phyloP scores from a whole-genome alignment of 2,888 invertebrate species.

The Patella depressa region DNA sequence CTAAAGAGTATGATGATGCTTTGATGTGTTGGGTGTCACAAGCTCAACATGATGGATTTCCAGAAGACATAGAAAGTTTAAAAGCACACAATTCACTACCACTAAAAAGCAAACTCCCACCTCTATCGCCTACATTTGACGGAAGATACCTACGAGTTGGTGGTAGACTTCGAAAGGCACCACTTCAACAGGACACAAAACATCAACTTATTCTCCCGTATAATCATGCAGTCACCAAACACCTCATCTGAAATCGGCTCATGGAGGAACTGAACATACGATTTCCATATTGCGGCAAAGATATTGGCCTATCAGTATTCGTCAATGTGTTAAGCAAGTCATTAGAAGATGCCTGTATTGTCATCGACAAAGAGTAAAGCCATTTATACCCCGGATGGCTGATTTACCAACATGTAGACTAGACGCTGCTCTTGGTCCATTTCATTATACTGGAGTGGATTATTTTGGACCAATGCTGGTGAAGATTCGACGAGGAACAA shows the following conservation, averaged over 20 bases:
- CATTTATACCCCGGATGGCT: conserved; percentile 7
- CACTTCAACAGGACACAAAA: neutral
- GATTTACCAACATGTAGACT: conserved; percentile 18
- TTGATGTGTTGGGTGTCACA: neutral
- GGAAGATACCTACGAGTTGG: conserved; percentile 10
- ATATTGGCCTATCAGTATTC: conserved; percentile 11
- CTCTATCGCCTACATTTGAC: conserved; percentile 12
- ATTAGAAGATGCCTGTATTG: neutral
- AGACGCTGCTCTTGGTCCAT: neutral
- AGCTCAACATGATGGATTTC: neutral
- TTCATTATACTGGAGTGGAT: conserved; percentile 16
- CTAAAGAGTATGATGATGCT: neutral
- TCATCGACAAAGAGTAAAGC: neutral
- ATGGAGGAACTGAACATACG: conserved; percentile 13
- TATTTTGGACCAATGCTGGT: conserved; percentile 20
- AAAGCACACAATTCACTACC: neutral
- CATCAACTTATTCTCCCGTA: conserved; percentile 12
- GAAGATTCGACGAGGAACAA: conserved; percentile 14
- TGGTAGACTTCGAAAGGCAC: conserved; percentile 14
- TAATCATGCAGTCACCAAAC: neutral
- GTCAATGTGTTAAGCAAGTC: neutral
- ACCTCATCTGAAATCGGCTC: conserved; percentile 4
- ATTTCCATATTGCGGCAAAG: conserved; percentile 9
- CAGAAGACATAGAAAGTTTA: neutral
- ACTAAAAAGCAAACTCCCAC: conserved; percentile 5